These are phyloP conservation scores for Physocephala rufipes DNA, from an alignment of 2,888 invertebrate genomes.

Conservation along the genomic window DNA sequence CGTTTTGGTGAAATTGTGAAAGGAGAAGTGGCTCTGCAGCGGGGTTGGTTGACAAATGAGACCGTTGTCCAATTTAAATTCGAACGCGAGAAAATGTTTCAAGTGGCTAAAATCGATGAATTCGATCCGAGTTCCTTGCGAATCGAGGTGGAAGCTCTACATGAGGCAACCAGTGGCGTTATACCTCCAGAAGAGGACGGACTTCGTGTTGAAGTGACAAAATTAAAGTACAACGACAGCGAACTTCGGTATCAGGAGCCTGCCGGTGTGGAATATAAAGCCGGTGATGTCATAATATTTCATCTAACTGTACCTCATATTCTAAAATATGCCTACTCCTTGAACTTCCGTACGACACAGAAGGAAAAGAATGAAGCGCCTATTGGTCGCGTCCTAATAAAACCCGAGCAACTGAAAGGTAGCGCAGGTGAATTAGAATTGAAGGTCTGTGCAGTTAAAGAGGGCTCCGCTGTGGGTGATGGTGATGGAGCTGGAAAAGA, in stretches of 20 bases:
- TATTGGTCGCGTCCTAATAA: slow-evolving; percentile 85
- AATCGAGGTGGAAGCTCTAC: slow-evolving; percentile 67
- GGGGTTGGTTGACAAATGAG: slow-evolving; percentile 86
- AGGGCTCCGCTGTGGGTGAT: slow-evolving; percentile 66
- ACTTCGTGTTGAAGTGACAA: slow-evolving; percentile 56
- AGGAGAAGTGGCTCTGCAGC: slow-evolving; percentile 8
- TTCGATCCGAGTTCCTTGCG: slow-evolving; percentile 65
- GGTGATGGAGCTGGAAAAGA: slow-evolving; percentile 72
- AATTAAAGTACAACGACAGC: slow-evolving; percentile 56
- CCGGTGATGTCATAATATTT: slow-evolving; percentile 58
- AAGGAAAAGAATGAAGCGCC: slow-evolving; percentile 76
- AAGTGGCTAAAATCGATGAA: slow-evolving; percentile 64
- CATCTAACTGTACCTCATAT: slow-evolving; percentile 56
- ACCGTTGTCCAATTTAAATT: slow-evolving; percentile 82
- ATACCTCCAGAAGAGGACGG: slow-evolving; percentile 40
- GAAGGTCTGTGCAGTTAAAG: slow-evolving; percentile 74
- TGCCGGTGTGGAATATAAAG: slow-evolving; percentile 54
- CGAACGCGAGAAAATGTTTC: slow-evolving; percentile 76
- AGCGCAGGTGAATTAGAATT: slow-evolving; percentile 80
- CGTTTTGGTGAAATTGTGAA: slow-evolving; percentile 40
- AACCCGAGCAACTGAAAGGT: slow-evolving; percentile 79
- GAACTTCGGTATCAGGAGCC: slow-evolving; percentile 52
- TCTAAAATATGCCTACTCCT: slow-evolving; percentile 47
- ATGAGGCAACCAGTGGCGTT: slow-evolving; percentile 37
- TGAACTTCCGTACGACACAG: slow-evolving; percentile 50